Conservation (phyloP, 2,113 vertebrate species). For the Nestor notabilis region DNA sequence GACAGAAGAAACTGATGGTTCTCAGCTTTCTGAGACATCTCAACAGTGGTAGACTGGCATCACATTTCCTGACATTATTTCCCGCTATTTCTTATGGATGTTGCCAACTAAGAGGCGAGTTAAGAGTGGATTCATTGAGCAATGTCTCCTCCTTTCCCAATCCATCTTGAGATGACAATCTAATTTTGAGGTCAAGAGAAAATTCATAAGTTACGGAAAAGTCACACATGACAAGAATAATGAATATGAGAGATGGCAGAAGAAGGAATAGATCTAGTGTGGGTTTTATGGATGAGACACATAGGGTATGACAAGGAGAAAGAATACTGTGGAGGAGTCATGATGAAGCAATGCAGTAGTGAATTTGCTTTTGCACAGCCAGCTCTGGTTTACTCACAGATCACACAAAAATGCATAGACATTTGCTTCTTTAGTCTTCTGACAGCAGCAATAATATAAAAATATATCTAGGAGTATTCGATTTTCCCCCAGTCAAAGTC, state of each 20-base stretch:
- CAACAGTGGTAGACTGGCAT: neutral
- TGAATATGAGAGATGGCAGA: neutral
- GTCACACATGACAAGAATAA: neutral
- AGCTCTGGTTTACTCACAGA: neutral
- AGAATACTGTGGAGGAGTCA: neutral
- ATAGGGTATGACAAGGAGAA: neutral
- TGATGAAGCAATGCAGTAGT: neutral
- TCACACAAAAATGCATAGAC: neutral
- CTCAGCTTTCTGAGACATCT: neutral
- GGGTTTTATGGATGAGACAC: neutral
- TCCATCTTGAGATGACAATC: slow-evolving; percentile 16
- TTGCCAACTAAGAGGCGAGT: neutral
- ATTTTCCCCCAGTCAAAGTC: slow-evolving; percentile 16
- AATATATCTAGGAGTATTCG: slow-evolving; percentile 9
- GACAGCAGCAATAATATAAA: slow-evolving; percentile 36
- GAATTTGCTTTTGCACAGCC: neutral
- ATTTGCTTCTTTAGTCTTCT: neutral
- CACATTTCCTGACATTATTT: neutral
- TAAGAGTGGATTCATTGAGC: neutral
- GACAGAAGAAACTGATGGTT: neutral
- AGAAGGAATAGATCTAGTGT: neutral
- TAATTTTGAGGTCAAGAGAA: slow-evolving; percentile 31
- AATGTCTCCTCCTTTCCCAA: neutral
- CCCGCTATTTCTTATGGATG: neutral
- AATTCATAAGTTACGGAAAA: neutral